Evolutionary conservation across 2,888 invertebrate species (phyloP), one percentile per base, ranked within the genome.

Genomic region (Caenorhabditis doughertyi): DNA sequence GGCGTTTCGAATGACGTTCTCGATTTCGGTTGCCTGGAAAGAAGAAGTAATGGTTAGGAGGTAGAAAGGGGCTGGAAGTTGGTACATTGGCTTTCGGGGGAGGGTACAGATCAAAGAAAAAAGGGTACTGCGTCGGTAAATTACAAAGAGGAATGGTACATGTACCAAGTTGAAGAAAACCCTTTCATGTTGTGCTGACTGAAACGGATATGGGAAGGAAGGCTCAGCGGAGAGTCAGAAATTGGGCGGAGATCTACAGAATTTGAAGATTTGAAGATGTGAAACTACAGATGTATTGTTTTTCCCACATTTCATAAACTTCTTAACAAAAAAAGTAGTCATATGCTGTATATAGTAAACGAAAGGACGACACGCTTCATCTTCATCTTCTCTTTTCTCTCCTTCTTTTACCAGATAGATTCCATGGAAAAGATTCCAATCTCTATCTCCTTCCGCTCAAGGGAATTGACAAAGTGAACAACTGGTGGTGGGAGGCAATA

Each of bases 1-100:
- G 23, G 85, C 81, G 76, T 74, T 85, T 29, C 76, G 79, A 44
- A 86, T 70, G 53, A 86, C 82, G 32, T 64, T 65, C 64, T 86
- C 85, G 51, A 86, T 86, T 55, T 86, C 85, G 71, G 85, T 82
- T 21, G 84, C 83, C 86, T 83, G 83, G 32, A 79, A 56, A 21
- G 4, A 27, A 23, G 25, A 64, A 29, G 3, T 39, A n/a, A n/a
- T n/a, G n/a, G n/a, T n/a, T n/a, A n/a, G n/a, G 18, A n/a, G 11
- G 25, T 42, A 44, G 0, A 27, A 42, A 42, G 21, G 42, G 1
- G 32, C n/a, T n/a, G 35, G 5, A 11, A 25, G 9, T 8, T 39
- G 39, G 39, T 39, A 39, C 39, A 11, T 39, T 39, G 39, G 9
- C 5, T 9, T 9, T 32, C 4, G 32, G 13, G n/a, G n/a, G n/a